These are phyloP conservation scores for Dolichotis patagonum DNA, from an alignment of 2,113 vertebrate genomes.

Conservation along the genomic window DNA sequence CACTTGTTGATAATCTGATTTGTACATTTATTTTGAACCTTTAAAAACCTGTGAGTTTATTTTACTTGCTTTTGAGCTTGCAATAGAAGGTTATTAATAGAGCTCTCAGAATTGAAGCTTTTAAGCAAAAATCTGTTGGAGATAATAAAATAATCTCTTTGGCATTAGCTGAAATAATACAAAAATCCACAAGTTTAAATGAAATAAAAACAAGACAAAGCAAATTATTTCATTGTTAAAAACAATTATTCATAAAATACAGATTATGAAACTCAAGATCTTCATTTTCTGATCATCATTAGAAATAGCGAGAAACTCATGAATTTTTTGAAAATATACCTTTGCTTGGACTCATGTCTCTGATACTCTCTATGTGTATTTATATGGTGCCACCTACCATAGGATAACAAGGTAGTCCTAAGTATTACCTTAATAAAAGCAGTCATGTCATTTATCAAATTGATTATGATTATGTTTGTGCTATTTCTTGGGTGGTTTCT, in stretches of 20 bases:
- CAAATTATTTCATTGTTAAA: neutral
- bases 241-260: neutral
- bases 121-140: neutral
- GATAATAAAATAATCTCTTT: neutral
- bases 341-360: neutral
- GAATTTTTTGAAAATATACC: neutral
- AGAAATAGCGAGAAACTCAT: neutral
- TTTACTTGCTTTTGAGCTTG: constrained; percentile 20
- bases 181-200: neutral
- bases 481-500: neutral
- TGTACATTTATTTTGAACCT: neutral
- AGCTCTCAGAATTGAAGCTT: neutral
- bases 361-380: neutral
- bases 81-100: neutral
- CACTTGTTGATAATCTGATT: neutral
- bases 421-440: neutral
- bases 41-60: neutral
- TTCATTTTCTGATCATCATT: too few relatives aligned
- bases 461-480: neutral
- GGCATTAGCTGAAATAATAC: neutral
- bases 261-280: neutral
- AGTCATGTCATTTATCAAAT: neutral
- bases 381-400: neutral
- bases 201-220: neutral
- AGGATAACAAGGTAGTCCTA: neutral